Base-by-base conservation (phyloP, 2,113 vertebrate species). In the Pelobates fuscus region DNA sequence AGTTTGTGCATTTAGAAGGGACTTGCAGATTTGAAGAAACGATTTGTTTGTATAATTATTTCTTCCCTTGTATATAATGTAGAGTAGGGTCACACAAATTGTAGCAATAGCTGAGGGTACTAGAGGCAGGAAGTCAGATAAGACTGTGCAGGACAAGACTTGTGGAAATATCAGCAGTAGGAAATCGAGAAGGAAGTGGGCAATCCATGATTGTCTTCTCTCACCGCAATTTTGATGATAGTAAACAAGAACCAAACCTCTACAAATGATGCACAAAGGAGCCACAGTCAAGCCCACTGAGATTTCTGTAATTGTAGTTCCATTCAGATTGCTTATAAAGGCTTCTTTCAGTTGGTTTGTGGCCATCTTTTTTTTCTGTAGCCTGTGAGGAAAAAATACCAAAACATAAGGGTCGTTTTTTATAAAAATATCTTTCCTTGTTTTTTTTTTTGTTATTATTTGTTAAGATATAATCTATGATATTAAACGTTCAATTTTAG, bases 301-400 rank as follows among this genome's bases (percentile, higher is more conserved):
- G 52, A 98, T 87, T 83, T 99, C 97, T 67, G 86, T 78, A 77
- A 97, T 81, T 24, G 84, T 95, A 1, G 96, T 98, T 73, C 97
- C 97, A 10, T 91, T 98, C 14, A 95, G 88, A 72, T 98, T 93
- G 82, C 94, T 94, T 81, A 98, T 62, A 80, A 98, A 99, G 1
- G 90, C 94, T 84, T 95, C 93, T 80, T 98, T 99, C 62, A 91
- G 82, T 5, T 92, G 85, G 49, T 85, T 91, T 41, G 91, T 88
- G 69, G 90, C 92, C 96, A 98, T 98, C 32, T 37, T 37, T 37
- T 37, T 37, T 27, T 78, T 82, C 75, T 73, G 69, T 80, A 79
- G 75, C 80, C 68, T 84, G 32, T 44, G 11, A 30, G 8, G 59
- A 59, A 12, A 55, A 6, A 57, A 26, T 32, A 26, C 20, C 6